Evolutionary conservation across 2,888 invertebrate genomes (phyloP), one percentile per base, ranked within the genome.

Genomic region (Actias luna): DNA sequence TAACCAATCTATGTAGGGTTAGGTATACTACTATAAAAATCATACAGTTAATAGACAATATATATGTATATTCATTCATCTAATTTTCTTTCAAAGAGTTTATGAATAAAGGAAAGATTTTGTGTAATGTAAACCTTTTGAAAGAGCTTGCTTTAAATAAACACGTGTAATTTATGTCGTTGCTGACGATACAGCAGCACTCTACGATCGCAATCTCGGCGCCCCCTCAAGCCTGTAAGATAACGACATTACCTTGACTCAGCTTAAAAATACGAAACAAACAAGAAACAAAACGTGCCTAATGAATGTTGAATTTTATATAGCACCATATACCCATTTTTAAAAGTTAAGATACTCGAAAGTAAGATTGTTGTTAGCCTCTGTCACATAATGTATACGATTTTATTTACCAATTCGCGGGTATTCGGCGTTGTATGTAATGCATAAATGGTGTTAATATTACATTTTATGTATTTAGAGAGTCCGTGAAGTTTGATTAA

Each of bases 371-470:
- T 69, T n/a, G 77, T 73, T 70, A 69, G 75, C 72, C 70, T 72
- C 82, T 84, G 87, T 85, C 89, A 82, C 84, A 91, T 90, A 85
- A 89, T 79, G 66, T 87, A 69, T 72, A 73, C 69, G 68, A 78
- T 82, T 89, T 90, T 90, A 90, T 89, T 82, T 68, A 70, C 76
- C 70, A 80, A 76, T 84, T 84, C 77, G 76, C 78, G 73, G 74
- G 77, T 81, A 85, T 85, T 87, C 77, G 83, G 82, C 78, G 70
- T 76, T 78, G 79, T 79, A 74, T 79, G 83, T 86, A 88, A 89
- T 88, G 87, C 83, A 84, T 74, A 80, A 87, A 84, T 83, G 84
- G 87, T 88, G 89, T 89, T 88, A 87, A 87, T 84, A 84, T 79
- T 79, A 79, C 80, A 84, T 83, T 88, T 88, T 88, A 88, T 87